These are phyloP conservation scores for Fregata magnificens DNA, from an alignment of 2,113 vertebrate species.

Conservation along the genomic window DNA sequence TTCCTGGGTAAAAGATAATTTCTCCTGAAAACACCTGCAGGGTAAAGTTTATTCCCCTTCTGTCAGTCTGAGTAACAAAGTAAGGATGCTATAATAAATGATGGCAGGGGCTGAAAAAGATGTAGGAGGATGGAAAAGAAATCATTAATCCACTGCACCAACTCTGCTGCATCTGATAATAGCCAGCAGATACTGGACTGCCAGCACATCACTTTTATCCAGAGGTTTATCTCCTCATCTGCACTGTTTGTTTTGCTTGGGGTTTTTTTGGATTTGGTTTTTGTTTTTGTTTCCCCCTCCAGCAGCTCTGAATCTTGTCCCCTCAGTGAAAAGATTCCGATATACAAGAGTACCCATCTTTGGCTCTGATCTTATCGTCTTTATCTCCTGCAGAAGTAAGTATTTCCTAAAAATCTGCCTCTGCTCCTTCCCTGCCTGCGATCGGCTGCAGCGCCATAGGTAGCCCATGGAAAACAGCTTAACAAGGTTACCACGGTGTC, in stretches of 20 bases:
- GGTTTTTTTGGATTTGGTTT: neutral
- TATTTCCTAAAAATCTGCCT: neutral
- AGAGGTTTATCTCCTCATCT: neutral
- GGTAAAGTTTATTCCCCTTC: conserved; percentile 30
- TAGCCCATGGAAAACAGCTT: neutral
- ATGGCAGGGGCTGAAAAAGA: conserved; percentile 10
- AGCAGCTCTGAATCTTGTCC: neutral
- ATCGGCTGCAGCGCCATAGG: neutral
- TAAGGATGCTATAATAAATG: conserved; percentile 8
- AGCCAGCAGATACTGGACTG: neutral
- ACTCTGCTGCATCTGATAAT: neutral
- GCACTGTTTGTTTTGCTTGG: neutral
- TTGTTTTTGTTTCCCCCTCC: neutral
- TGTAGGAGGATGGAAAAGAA: conserved; percentile 21
- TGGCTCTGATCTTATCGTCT: neutral
- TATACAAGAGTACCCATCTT: neutral
- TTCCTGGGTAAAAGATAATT: neutral
- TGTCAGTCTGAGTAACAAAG: neutral
- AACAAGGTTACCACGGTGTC: neutral
- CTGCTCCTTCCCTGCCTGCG: neutral
- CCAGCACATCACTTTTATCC: neutral
- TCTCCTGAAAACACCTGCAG: conserved; percentile 29
- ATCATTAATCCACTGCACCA: conserved; percentile 21
- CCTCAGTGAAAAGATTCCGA: neutral
- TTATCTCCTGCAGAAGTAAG: neutral